Conservation (phyloP, 2,113 vertebrate genomes). For the Rhea americana region DNA sequence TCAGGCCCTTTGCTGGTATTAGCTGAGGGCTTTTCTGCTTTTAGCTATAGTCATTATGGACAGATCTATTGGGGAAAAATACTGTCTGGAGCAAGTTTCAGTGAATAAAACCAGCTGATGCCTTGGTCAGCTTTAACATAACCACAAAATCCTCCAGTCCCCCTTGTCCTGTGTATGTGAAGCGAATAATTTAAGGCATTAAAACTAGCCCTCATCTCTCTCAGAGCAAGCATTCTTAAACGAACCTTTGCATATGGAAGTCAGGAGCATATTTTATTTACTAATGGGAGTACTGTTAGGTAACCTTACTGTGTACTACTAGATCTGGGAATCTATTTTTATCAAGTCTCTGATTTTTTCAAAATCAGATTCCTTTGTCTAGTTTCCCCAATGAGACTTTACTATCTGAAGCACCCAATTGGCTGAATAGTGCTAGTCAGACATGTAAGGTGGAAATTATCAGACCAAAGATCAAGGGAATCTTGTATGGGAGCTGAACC, state of each 20-base stretch:
- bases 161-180: background rate
- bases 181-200: background rate
- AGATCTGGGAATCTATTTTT: background rate
- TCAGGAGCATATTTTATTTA: background rate
- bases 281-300: background rate
- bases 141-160: background rate
- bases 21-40: background rate
- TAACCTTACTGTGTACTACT: background rate
- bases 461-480: background rate
- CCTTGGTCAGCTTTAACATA: slow-evolving; percentile 24
- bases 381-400: background rate
- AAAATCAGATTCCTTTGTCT: background rate
- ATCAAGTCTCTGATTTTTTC: background rate
- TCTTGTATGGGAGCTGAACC: background rate
- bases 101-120: slow-evolving; percentile 37
- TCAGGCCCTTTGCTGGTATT: background rate
- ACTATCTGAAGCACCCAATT: background rate
- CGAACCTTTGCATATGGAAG: background rate
- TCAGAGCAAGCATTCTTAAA: background rate
- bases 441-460: background rate
- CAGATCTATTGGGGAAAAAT: background rate
- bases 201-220: background rate
- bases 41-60: background rate
- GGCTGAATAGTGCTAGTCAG: background rate
- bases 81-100: background rate